phyloP scores from a whole-genome alignment of 2,797 vertebrate species.

The Phalanger gymnotis region DNA sequence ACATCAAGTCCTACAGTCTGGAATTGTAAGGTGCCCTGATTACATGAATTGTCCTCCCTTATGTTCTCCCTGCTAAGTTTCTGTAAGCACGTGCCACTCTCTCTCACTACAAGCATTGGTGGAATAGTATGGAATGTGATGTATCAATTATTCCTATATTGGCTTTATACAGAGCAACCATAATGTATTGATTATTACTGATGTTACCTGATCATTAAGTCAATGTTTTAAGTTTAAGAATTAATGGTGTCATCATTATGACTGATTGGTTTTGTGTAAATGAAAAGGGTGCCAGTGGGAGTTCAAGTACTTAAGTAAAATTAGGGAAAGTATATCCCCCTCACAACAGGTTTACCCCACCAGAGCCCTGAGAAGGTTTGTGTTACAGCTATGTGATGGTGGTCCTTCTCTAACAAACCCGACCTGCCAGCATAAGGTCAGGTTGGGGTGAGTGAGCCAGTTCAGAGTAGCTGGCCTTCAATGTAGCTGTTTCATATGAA shows the following conservation, averaged over 20 bases:
- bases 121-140: neutral
- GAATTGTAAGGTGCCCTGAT: neutral
- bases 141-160: neutral
- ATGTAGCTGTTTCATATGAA: neutral
- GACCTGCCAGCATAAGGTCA: neutral
- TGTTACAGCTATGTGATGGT: neutral
- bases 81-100: neutral
- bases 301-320: neutral
- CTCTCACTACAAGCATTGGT: neutral
- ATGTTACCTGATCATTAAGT: neutral
- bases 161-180: neutral
- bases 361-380: neutral
- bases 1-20: neutral
- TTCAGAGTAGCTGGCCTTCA: neutral
- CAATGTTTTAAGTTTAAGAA: neutral
- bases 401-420: neutral
- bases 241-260: neutral
- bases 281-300: neutral
- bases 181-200: neutral
- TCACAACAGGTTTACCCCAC: neutral
- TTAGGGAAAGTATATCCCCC: neutral
- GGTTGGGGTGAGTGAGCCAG: neutral
- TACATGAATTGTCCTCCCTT: neutral
- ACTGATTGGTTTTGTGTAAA: neutral
- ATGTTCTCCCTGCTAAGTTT: neutral